Base-by-base conservation (phyloP, 2,888 invertebrate genomes). In the Lithophane semibrunnea region DNA sequence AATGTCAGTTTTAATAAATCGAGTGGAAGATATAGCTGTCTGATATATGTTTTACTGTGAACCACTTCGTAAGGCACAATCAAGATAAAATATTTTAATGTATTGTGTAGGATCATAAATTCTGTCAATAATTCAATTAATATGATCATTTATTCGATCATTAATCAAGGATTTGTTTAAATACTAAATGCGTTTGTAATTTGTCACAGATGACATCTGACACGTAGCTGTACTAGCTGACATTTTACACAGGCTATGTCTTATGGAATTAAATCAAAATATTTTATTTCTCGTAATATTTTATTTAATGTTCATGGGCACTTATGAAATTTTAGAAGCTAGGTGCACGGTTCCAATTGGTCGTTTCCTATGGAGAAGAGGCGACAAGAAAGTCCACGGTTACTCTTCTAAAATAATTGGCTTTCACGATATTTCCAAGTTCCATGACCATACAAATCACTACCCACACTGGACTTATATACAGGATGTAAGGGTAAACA, bases 1-100 rank as follows among this genome's bases (percentile, higher is more conserved):
- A 79, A 92, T 93, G 96, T 94, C 95, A 94, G 90, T 93, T 94
- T 92, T 94, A 96, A 95, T 93, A 95, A 95, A 96, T 96, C 92
- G 93, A 87, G 88, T 87, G 93, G 92, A 95, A 95, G 92, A 91
- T 93, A 93, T 92, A 88, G 90, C 82, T 85, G 81, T 84, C 84
- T 84, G 79, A 82, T 82, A 69, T 83, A 82, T 79, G 82, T 86
- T 82, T 84, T 77, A 66, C 67, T 42, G 73, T 54, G 66, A 58
- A 76, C 73, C 80, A 79, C 73, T 89, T 86, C 82, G 83, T 77
- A 72, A 69, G 60, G 68, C 64, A 70, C 47, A 24, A 75, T 69
- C 16, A 54, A 37, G 61, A 84, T 85, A 74, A 85, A 85, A 87
- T 76, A 84, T 82, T 81, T 49, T 73, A 73, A 78, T 71, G 73